Base-by-base conservation (phyloP, 2,888 invertebrate species). In the Merodon equestris region DNA sequence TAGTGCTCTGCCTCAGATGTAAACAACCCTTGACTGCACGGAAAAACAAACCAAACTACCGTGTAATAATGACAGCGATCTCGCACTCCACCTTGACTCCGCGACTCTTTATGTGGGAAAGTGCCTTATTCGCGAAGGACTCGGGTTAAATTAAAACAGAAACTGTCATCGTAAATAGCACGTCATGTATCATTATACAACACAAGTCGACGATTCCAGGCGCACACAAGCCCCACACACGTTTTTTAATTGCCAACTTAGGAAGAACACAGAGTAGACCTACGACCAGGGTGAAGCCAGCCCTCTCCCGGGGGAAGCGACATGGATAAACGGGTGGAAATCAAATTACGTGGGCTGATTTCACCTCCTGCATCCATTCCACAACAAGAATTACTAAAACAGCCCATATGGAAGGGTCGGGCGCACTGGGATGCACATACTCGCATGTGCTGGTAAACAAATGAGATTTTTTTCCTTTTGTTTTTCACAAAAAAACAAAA, bases 201-300 rank as follows among this genome's bases (percentile, higher is more conserved):
- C 27, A 27, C 27, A 27, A 27, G 27, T 27, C 27, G 27, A 27
- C 27, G 27, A 27, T 27, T 27, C 27, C 7, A 2, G 27, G 53
- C 45, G 61, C 58, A 67, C 73, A 58, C 64, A 48, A n/a, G 34
- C 17, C 48, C 47, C 68, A 58, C 66, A 66, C 66, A 74, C 68
- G 71, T 82, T 87, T 86, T 87, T 88, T 88, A 88, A 88, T 88
- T 88, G 87, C 85, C 87, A 85, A 86, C 84, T 86, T 84, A 82
- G 84, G 85, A 84, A 86, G 85, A 84, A n/a, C n/a, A n/a, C n/a
- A n/a, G n/a, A n/a, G n/a, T n/a, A n/a, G n/a, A n/a, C n/a, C n/a
- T n/a, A n/a, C n/a, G n/a, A n/a, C n/a, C 86, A 87, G 86, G 85
- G 86, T 86, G 84, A 84, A 40, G 83, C 82, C 86, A 85, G 18